Evolutionary conservation across 2,797 vertebrate species (phyloP), one percentile per base, ranked within the genome.

Genomic region (Malurus leucopterus): DNA sequence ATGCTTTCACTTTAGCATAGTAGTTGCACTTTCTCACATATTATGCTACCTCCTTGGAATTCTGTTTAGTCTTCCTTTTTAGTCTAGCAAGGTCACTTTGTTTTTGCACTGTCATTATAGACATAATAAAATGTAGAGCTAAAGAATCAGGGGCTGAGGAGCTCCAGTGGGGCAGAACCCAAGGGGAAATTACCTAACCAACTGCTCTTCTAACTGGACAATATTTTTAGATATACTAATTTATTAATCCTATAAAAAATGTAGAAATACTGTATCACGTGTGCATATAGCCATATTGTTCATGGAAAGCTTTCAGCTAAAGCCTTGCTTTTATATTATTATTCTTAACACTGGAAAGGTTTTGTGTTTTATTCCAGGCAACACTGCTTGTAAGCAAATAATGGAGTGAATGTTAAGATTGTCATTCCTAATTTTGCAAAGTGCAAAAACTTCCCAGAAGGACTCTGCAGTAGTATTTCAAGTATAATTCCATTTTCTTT

Each of bases 251-350:
- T 51, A 29, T 17, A 51, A 62, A 61, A 43, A 29, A 19, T 51
- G 57, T 43, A 29, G 30, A 43, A 51, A 43, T 34, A 63, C n/a
- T 15, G 40, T 44, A 44, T 36, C n/a, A 24, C 0, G 0, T 30
- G n/a, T 30, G 13, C 9, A 21, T 51, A 11, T 21, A n/a, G 21
- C 7, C 44, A 36, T 50, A n/a, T 21, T 36, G 8, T 69, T 22
- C 55, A 36, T n/a, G 0, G 2, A 44, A 34, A 44, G 14, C n/a
- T 43, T 69, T 51, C 14, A 30, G 1, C 36, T n/a, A 26, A 59
- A 15, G 26, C 21, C 26, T 59, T 51, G 11, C 7, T 79, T 59
- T 59, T 59, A n/a, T 51, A 26, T 51, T 44, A 44, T 50, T 11
- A 36, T 59, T 69, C 38, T 46, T 23, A 23, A 46, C 44, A 23